Conservation (phyloP, 2,113 vertebrate species). For the Thymallus thymallus region DNA sequence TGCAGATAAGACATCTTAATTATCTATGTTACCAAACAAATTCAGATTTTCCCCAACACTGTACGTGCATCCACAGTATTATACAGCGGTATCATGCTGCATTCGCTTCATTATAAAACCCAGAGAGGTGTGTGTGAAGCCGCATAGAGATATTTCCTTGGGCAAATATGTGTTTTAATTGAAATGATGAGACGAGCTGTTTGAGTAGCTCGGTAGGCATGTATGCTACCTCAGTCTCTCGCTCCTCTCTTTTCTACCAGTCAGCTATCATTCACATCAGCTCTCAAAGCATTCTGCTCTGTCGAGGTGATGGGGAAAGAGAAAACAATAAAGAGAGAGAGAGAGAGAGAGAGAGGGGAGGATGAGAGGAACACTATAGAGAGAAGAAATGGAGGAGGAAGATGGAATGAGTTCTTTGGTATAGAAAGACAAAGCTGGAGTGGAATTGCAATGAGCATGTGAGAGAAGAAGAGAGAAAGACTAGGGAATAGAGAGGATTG, state of each 20-base stretch:
- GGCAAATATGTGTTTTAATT: not conserved
- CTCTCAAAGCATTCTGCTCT: constrained; percentile 4
- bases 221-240: not conserved
- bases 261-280: not conserved
- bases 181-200: not conserved
- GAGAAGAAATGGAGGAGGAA: not conserved
- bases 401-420: not conserved
- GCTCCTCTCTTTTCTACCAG: not conserved
- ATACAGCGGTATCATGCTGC: not conserved
- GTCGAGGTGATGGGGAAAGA: not conserved
- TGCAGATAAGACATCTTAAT: too few species aligned
- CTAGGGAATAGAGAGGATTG: not conserved
- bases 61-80: too few species aligned
- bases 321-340: not conserved
- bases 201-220: not conserved
- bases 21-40: too few species aligned
- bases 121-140: not conserved
- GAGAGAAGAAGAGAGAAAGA: not conserved
- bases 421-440: not conserved
- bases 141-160: not conserved
- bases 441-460: not conserved
- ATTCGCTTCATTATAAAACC: not conserved
- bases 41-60: too few species aligned
- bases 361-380: not conserved
- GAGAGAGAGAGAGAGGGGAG: not conserved